These are phyloP conservation scores for Buathra laborator DNA, from an alignment of 2,888 invertebrate species.

Conservation along the genomic window DNA sequence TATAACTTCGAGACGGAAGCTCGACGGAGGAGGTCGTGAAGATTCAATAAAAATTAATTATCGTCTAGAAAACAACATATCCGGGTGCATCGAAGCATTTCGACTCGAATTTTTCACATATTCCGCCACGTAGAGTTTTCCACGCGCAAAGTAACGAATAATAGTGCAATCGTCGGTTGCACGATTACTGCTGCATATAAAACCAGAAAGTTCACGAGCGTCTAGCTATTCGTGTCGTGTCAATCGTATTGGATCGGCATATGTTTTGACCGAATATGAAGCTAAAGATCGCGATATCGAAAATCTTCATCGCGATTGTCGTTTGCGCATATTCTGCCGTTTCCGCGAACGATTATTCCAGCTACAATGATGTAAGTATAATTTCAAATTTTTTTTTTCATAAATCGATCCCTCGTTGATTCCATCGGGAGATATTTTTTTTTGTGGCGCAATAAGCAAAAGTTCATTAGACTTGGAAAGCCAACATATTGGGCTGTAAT, in stretches of 20 bases:
- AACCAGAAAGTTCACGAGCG: not conserved
- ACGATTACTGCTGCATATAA: constrained; percentile 15
- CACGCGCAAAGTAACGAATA: not conserved
- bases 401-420: too few relatives aligned
- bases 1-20: not conserved
- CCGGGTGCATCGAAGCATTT: not conserved
- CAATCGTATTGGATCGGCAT: not conserved
- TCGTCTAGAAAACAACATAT: not conserved
- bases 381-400: not conserved
- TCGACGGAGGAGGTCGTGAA: not conserved
- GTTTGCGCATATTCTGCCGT: not conserved
- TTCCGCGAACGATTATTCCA: not conserved
- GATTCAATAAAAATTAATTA: not conserved
- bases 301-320: constrained; percentile 14
- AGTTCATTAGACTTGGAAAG: too few relatives aligned
- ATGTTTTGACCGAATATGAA: not conserved
- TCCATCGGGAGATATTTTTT: not conserved
- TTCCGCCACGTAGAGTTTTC: constrained; percentile 14
- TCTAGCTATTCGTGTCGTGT: not conserved
- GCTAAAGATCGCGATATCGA: not conserved
- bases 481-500: not conserved
- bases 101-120: not conserved
- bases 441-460: too few relatives aligned
- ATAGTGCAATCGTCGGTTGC: not conserved
- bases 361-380: not conserved